These are phyloP conservation scores for Acrobeloides nanus DNA, from an alignment of 2,888 invertebrate genomes.

Conservation along the genomic window DNA sequence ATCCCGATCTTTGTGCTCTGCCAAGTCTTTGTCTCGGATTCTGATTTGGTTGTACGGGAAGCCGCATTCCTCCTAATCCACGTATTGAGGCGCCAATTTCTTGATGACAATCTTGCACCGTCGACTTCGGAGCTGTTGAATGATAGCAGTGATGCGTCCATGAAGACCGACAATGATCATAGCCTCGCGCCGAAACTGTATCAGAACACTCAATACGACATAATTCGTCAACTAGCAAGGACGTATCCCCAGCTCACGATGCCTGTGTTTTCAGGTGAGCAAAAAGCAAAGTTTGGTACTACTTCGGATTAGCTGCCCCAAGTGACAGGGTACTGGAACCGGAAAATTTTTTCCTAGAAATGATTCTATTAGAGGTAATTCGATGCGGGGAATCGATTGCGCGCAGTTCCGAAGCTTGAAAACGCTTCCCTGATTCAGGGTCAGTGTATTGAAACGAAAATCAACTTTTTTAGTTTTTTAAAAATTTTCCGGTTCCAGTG, in stretches of 20 bases:
- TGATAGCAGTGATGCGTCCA: slow-evolving; percentile 6
- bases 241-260: slow-evolving; percentile 94
- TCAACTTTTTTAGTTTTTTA: no score
- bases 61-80: slow-evolving; percentile 87
- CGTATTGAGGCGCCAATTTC: slow-evolving; percentile 82
- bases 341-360: no score
- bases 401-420: no score
- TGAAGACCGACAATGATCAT: neutral
- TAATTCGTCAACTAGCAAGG: slow-evolving; percentile 83
- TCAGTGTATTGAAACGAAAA: no score
- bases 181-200: slow-evolving; percentile 12
- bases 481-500: no score
- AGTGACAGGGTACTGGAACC: no score
- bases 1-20: slow-evolving; percentile 86
- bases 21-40: slow-evolving; percentile 88
- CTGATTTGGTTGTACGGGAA: slow-evolving; percentile 31
- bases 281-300: no score
- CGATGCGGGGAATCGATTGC: no score
- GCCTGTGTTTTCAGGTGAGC: slow-evolving; percentile 98
- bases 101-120: slow-evolving; percentile 59
- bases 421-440: no score
- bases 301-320: no score
- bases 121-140: slow-evolving; percentile 11
- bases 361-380: no score
- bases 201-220: slow-evolving; percentile 72